phyloP scores from a whole-genome alignment of 1,140 invertebrate species.

The Tetramorium parvispinum region DNA sequence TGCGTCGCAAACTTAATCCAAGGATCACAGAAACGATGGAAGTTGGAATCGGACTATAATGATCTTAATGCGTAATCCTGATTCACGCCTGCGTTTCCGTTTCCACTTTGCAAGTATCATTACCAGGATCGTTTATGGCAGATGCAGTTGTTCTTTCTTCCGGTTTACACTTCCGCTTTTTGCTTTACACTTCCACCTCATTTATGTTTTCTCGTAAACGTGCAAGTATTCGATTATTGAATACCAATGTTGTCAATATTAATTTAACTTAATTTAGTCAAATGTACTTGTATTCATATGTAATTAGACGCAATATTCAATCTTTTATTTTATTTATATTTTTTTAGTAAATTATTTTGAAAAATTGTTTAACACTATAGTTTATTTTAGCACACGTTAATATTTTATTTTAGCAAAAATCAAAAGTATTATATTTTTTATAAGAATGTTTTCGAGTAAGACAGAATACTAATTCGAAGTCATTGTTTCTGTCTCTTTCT shows the following conservation, averaged over 20 bases:
- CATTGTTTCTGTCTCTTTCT: background rate
- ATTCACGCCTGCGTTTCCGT: conserved; percentile 60
- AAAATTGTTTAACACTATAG: background rate
- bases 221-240: background rate
- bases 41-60: conserved; percentile 48
- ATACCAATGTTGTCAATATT: background rate
- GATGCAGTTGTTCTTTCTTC: background rate
- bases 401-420: background rate
- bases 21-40: conserved; percentile 41
- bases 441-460: background rate
- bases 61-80: conserved; percentile 69
- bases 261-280: background rate
- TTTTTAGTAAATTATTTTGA: background rate
- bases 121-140: background rate
- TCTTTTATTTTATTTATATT: background rate
- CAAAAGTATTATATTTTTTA: background rate
- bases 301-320: background rate
- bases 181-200: background rate
- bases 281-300: background rate
- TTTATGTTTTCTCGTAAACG: background rate
- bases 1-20: conserved; percentile 61
- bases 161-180: conserved; percentile 14
- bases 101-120: conserved; percentile 34
- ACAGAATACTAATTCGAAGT: background rate
- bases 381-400: background rate